phyloP scores from a whole-genome alignment of 2,888 invertebrate genomes.

The Drosophila vallismaia region DNA sequence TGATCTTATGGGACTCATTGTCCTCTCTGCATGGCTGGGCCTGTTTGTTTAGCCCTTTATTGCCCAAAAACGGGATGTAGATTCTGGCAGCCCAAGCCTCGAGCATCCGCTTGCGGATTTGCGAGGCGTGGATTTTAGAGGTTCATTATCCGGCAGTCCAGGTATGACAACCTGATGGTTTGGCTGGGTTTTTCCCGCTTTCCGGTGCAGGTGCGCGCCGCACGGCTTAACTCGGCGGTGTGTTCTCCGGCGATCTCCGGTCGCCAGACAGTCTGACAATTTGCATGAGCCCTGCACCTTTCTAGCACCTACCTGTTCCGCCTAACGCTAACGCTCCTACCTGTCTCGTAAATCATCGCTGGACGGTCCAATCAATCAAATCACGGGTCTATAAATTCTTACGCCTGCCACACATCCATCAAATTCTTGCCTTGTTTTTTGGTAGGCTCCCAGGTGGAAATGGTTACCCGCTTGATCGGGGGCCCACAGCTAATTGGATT shows the following conservation, averaged over 20 bases:
- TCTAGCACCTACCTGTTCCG: slow-evolving; percentile 2
- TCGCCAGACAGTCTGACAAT: slow-evolving; percentile 69
- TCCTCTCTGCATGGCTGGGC: slow-evolving; percentile 23
- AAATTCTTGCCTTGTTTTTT: slow-evolving; percentile 39
- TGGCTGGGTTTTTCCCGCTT: slow-evolving; percentile 55
- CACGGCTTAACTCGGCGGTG: slow-evolving; percentile 45
- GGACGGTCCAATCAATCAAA: slow-evolving; percentile 68
- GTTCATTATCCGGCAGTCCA: slow-evolving; percentile 65
- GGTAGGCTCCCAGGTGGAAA: slow-evolving; percentile 61
- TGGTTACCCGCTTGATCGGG: slow-evolving; percentile 41
- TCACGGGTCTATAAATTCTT: slow-evolving; percentile 65
- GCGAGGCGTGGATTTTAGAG: slow-evolving; percentile 79
- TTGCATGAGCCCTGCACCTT: slow-evolving; percentile 58
- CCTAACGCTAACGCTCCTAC: slow-evolving; percentile 1
- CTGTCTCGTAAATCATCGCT: slow-evolving; percentile 61
- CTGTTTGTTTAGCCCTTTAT: slow-evolving; percentile 65
- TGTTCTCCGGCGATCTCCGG: slow-evolving; percentile 29
- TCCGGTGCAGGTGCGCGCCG: slow-evolving; percentile 55
- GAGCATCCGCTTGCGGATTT: slow-evolving; percentile 49
- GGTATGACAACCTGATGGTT: slow-evolving; percentile 27
- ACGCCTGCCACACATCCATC: slow-evolving; percentile 80
- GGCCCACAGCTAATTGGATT: slow-evolving; percentile 80
- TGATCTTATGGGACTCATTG: slow-evolving; percentile 58
- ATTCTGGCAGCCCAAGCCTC: slow-evolving; percentile 10
- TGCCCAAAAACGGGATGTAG: slow-evolving; percentile 27